Evolutionary conservation across 2,113 vertebrate species (phyloP).

Genomic region (Trogon surrucura): DNA sequence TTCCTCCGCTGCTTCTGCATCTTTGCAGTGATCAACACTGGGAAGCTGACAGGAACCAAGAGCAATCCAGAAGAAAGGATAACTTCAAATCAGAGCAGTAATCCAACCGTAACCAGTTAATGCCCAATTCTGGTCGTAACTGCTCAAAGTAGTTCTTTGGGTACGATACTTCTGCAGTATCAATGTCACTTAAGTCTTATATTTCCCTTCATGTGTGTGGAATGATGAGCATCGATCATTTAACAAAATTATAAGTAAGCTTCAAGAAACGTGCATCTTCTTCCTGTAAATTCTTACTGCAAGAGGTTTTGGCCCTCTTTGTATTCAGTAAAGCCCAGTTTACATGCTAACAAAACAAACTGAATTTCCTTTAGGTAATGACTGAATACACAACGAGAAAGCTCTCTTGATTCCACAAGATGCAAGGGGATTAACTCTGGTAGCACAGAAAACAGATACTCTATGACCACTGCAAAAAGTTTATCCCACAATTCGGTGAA

Average conservation of each 20-base stretch:
- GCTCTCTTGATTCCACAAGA: not conserved
- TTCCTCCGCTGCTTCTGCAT: not conserved
- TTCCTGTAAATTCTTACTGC: not conserved
- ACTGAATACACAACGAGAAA: not conserved
- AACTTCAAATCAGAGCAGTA: not conserved
- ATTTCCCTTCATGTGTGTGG: not conserved
- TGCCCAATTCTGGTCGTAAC: not conserved
- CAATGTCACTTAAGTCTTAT: not conserved
- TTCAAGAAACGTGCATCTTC: not conserved
- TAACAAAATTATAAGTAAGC: not conserved
- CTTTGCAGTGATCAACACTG: not conserved
- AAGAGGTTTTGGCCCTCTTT: not conserved
- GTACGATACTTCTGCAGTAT: not conserved
- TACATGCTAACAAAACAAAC: not conserved
- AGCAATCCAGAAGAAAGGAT: not conserved
- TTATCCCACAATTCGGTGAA: not conserved
- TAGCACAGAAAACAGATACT: not conserved
- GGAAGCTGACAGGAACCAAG: not conserved
- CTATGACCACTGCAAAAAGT: not conserved
- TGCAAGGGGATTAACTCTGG: not conserved
- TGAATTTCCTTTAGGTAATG: not conserved
- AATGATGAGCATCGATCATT: not conserved
- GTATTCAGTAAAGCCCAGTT: not conserved
- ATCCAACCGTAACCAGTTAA: not conserved
- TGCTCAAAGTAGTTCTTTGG: not conserved